Percentiles rank a stretch among this genome's conserved stretches.
Conservation (phyloP, 2,888 invertebrate species). For the Drosophila mayaguana region DNA sequence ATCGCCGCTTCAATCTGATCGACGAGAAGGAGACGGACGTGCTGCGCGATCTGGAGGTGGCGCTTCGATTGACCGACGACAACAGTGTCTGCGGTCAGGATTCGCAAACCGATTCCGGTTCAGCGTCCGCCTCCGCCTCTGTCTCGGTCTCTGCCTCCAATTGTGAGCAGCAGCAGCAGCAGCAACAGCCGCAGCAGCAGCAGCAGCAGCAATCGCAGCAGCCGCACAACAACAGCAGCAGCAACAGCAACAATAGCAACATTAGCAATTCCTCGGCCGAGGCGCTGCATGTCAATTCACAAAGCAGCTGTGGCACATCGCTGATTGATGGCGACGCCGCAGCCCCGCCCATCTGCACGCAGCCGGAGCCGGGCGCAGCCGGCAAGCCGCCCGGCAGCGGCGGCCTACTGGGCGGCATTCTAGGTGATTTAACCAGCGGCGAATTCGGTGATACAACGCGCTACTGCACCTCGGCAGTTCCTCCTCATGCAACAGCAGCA, state of each 20-base stretch:
- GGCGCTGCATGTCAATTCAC: slow-evolving; percentile 81
- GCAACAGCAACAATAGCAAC: slow-evolving; percentile 57
- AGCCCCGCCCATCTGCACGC: slow-evolving; percentile 84
- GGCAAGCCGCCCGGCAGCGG: slow-evolving; percentile 79
- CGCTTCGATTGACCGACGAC: slow-evolving; percentile 89
- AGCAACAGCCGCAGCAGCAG: slow-evolving; percentile 24
- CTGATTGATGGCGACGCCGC: slow-evolving; percentile 82
- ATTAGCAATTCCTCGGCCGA: slow-evolving; percentile 52
- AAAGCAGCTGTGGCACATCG: slow-evolving; percentile 56
- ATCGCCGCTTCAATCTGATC: slow-evolving; percentile 94
- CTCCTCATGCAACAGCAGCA: slow-evolving; percentile 45
- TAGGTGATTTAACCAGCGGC: slow-evolving; percentile 83
- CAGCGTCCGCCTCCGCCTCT: slow-evolving; percentile 23
- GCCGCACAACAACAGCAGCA: slow-evolving; percentile 42
- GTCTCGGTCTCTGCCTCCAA: slow-evolving; percentile 19
- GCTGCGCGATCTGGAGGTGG: slow-evolving; percentile 95
- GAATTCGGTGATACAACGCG: slow-evolving; percentile 84
- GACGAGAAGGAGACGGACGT: slow-evolving; percentile 98
- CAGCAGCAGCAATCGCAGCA: slow-evolving; percentile 42
- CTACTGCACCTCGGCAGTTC: slow-evolving; percentile 83
- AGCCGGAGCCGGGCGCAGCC: slow-evolving; percentile 84
- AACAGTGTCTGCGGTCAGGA: slow-evolving; percentile 72
- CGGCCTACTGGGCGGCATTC: slow-evolving; percentile 83
- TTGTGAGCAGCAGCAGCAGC: slow-evolving; percentile 49
- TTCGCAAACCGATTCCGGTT: slow-evolving; percentile 28